A percentile compares a stretch with the other conserved stretches of the same genome.
These are phyloP conservation scores for Grallaria varia DNA, from an alignment of 2,113 vertebrate species.

Conservation along the genomic window DNA sequence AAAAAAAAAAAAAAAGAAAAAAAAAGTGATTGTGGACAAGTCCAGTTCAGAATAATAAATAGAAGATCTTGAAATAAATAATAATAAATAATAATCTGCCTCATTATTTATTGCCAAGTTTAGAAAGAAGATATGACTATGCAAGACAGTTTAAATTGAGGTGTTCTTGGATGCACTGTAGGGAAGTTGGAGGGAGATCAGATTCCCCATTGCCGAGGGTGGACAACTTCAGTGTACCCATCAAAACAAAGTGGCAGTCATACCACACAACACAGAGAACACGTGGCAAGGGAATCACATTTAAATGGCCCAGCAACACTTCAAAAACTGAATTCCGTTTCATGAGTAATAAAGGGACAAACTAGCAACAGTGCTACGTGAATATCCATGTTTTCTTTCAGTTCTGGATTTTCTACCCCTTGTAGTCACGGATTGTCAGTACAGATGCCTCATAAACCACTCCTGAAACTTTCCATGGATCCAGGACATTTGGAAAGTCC, in stretches of 20 bases:
- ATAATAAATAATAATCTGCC: neutral
- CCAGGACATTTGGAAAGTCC: neutral
- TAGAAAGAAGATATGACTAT: neutral
- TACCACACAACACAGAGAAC: neutral
- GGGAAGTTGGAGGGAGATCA: neutral
- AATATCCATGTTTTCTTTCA: neutral
- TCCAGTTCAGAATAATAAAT: neutral
- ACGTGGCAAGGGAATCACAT: neutral
- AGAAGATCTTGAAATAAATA: neutral
- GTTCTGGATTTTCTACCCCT: neutral
- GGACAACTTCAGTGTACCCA: neutral
- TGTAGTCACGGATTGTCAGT: neutral
- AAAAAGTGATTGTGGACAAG: neutral
- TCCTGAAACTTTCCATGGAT: neutral
- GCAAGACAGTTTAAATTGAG: neutral
- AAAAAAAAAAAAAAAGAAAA: neutral
- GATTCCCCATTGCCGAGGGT: neutral
- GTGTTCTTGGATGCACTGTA: neutral
- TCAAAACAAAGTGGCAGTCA: neutral
- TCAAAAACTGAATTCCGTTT: neutral
- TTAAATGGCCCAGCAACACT: neutral
- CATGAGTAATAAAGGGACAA: neutral
- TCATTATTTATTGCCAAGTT: neutral
- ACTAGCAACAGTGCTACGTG: fast-evolving
- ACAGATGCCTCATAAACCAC: neutral